Conservation (phyloP, 2,113 vertebrate genomes). For the Thoracochromis brauschi region DNA sequence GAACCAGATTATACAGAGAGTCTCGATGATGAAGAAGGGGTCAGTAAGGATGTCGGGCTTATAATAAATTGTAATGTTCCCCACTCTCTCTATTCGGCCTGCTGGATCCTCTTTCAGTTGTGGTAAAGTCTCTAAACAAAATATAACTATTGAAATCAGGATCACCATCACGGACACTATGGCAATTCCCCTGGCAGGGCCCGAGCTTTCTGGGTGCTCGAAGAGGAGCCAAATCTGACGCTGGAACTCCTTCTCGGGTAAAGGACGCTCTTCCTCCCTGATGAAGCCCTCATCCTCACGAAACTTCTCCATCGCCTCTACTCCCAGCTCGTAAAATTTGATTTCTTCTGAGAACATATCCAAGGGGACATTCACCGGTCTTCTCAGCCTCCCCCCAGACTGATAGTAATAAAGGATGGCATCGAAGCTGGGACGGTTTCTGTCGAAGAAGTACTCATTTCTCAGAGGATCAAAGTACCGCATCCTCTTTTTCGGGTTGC, state of each 20-base stretch:
- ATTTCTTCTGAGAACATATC: slow-evolving; percentile 99
- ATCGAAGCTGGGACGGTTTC: slow-evolving; percentile 76
- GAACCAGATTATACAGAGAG: slow-evolving; percentile 98
- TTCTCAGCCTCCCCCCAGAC: slow-evolving; percentile 88
- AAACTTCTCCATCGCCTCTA: slow-evolving; percentile 98
- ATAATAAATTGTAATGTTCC: slow-evolving; percentile 83
- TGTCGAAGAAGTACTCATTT: slow-evolving; percentile 83
- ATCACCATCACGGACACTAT: slow-evolving; percentile 98
- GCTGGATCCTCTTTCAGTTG: slow-evolving; percentile 84
- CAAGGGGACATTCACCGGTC: slow-evolving; percentile 93
- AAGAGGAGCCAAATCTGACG: slow-evolving; percentile 97
- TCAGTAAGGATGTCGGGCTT: slow-evolving; percentile 91
- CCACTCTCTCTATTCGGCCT: slow-evolving; percentile 64
- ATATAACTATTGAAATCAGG: slow-evolving; percentile 98
- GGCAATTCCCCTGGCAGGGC: slow-evolving; percentile 89
- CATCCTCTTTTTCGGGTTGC: slow-evolving; percentile 86
- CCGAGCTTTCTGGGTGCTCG: slow-evolving; percentile 95
- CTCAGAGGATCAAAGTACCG: slow-evolving; percentile 93
- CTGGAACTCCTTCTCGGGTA: slow-evolving; percentile 92
- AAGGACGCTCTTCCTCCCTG: slow-evolving; percentile 89
- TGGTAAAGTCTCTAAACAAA: slow-evolving; percentile 96
- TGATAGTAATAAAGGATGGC: slow-evolving; percentile 90
- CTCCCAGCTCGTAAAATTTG: slow-evolving; percentile 96
- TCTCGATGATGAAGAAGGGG: slow-evolving; percentile 96
- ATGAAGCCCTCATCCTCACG: slow-evolving; percentile 97